Base-by-base conservation (phyloP, 2,797 vertebrate species). In the Huso huso region DNA sequence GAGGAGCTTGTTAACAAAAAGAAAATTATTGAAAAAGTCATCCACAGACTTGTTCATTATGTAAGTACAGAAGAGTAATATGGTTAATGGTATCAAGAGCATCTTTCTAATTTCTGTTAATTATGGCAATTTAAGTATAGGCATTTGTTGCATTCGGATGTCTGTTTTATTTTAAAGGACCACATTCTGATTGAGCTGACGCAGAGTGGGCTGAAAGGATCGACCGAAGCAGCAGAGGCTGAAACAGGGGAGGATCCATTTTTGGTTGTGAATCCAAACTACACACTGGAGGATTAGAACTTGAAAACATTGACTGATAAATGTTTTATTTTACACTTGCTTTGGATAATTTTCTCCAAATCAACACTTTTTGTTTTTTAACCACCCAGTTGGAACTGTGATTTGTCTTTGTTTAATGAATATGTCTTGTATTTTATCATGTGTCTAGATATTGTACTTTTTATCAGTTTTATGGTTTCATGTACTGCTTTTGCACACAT, bases 221-320 rank as follows among this genome's bases (percentile, higher is more conserved):
- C 93, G 3, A 62, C 63, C 0, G 89, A 92, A 63, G 67, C 87
- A 48, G 75, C 37, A 37, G 37, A 37, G 37, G 37, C 73, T 11
- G 78, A 70, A 48, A 82, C 75, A n/a, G 81, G 78, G 66, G 81
- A 92, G 53, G 94, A 96, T 49, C 90, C 87, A 0, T 93, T 92
- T 65, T 81, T 99, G 69, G 97, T 99, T 0, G 96, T 99, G 71
- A 99, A 99, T 77, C 97, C 97, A 51, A 99, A 99, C 85, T 99
- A 97, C 78, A 81, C 83, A 49, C 87, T 99, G 71, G 95, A 99
- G 69, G 96, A 97, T 76, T 99, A 82, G 86, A 66, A 48, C 37
- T 37, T 37, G 37, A 5, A 37, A 37, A 37, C 37, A 37, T 37
- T 5, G 37, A 37, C 37, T 37, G 37, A 37, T 18, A 18, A 15